Evolutionary conservation across 37 sponge, comb jelly and placozoan species (phyloP).

Genomic region (Theonella swinhoei): DNA sequence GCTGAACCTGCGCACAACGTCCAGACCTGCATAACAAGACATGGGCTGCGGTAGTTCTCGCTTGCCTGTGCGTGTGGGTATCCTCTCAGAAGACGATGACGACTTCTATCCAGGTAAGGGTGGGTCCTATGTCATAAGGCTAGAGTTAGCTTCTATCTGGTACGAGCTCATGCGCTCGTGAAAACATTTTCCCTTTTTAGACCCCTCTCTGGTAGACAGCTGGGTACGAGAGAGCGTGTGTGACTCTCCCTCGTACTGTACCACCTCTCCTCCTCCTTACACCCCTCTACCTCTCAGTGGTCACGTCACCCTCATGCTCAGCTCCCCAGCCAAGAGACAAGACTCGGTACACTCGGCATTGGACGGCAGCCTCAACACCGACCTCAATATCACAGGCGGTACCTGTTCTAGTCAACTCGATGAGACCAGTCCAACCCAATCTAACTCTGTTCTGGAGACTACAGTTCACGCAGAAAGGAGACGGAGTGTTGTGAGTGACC

Average conservation of each 20-base stretch:
- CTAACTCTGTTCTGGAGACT: background rate
- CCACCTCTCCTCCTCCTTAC: conserved; percentile 28
- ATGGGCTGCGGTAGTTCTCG: background rate
- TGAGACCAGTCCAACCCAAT: too few relatives aligned
- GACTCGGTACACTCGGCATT: background rate
- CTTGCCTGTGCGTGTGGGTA: background rate
- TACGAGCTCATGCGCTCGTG: too few relatives aligned
- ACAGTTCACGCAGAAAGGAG: background rate
- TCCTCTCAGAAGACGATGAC: background rate
- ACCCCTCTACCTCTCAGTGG: conserved; percentile 2
- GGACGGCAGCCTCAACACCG: too few relatives aligned
- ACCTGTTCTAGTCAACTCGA: too few relatives aligned
- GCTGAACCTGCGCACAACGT: background rate
- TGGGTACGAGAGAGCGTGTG: background rate
- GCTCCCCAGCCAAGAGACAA: background rate
- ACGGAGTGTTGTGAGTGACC: background rate
- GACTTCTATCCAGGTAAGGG: background rate
- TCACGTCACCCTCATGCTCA: conserved; percentile 15
- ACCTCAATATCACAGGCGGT: too few relatives aligned
- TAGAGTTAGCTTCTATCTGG: too few relatives aligned
- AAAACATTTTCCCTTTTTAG: too few relatives aligned
- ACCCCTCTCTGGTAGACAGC: background rate
- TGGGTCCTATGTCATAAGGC: too few relatives aligned
- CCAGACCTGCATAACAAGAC: background rate
- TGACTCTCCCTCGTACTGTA: background rate